Base-by-base conservation (phyloP, 2,113 vertebrate genomes). In the Pedetes capensis region DNA sequence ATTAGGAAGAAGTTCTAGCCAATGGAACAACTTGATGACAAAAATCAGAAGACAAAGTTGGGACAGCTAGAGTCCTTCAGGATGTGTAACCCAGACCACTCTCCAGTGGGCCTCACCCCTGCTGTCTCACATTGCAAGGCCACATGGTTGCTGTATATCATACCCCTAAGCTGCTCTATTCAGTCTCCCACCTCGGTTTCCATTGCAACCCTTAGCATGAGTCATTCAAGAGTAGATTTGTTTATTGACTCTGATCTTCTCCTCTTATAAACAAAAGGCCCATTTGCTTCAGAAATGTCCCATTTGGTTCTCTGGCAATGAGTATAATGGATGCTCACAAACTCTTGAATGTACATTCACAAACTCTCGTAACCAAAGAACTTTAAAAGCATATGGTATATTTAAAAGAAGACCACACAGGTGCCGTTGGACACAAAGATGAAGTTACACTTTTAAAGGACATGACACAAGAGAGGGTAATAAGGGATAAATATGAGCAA, bases 271-370 rank as follows among this genome's bases (percentile, higher is more conserved):
- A 93, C 86, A 89, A 80, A 75, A 94, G 59, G 16, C 13, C 76
- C 29, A 75, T 91, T 97, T 93, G 55, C 82, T 90, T 89, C 68
- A 91, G 91, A 93, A 91, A 91, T 57, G 42, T 94, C 63, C 75
- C 83, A 61, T 91, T 91, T 96, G 74, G 74, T 88, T 88, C 22
- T 80, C 72, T 39, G 87, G 79, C 79, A 37, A 27, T 82, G 25
- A 37, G 78, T 39, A 39, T 11, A 34, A 32, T 4, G 3, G 57
- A 87, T 88, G 8, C 49, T 88, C n/a, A 86, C 55, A 85, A 82
- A 89, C 44, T 44, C 25, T 66, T 57, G n/a, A 34, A 32, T 4
- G 3, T 63, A 87, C 88, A 6, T 44, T 88, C n/a, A 86, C 55
- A 85, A 82, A 89, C 44, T 44, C 25, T 66, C 51, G 29, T 89